phyloP scores from a whole-genome alignment of 2,797 vertebrate species.

The Austrolebias charrua region DNA sequence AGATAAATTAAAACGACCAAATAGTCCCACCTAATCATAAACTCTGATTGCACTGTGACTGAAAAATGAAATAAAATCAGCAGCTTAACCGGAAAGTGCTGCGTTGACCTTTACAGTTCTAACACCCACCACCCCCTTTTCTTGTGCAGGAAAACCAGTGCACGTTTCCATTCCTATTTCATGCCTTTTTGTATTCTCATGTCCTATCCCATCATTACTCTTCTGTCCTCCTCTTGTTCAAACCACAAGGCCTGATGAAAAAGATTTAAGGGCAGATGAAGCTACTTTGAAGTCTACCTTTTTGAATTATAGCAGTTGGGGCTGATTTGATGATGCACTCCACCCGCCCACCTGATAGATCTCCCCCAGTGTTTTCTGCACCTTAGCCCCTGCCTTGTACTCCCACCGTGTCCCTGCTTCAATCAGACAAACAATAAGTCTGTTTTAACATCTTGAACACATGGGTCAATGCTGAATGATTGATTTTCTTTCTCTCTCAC shows the following conservation, averaged over 20 bases:
- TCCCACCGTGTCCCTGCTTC: slow-evolving; percentile 33
- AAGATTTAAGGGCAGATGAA: slow-evolving; percentile 60
- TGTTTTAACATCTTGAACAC: slow-evolving; percentile 30
- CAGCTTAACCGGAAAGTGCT: slow-evolving; percentile 57
- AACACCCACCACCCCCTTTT: slow-evolving; percentile 4
- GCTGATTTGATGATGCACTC: slow-evolving; percentile 41
- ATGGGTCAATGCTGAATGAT: slow-evolving; percentile 12
- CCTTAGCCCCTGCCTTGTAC: slow-evolving; percentile 29
- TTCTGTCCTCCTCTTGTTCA: slow-evolving; percentile 36
- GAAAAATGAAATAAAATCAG: slow-evolving; percentile 67
- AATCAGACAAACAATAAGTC: slow-evolving; percentile 32
- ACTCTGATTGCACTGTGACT: slow-evolving; percentile 68
- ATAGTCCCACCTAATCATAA: slow-evolving; percentile 63
- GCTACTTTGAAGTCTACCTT: slow-evolving; percentile 38
- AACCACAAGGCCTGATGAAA: slow-evolving; percentile 31
- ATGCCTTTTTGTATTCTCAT: slow-evolving; percentile 31
- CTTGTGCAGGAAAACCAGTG: slow-evolving; percentile 43
- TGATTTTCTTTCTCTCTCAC: slow-evolving; percentile 10
- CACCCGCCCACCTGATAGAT: slow-evolving; percentile 36
- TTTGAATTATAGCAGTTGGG: slow-evolving; percentile 56
- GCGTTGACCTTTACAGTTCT: slow-evolving; percentile 62
- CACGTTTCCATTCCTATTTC: slow-evolving; percentile 43
- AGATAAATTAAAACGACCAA: slow-evolving; percentile 61
- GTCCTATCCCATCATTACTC: slow-evolving; percentile 46
- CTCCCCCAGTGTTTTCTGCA: slow-evolving; percentile 28